phyloP scores from a whole-genome alignment of 2,888 invertebrate genomes.

The Trichopria drosophilae region DNA sequence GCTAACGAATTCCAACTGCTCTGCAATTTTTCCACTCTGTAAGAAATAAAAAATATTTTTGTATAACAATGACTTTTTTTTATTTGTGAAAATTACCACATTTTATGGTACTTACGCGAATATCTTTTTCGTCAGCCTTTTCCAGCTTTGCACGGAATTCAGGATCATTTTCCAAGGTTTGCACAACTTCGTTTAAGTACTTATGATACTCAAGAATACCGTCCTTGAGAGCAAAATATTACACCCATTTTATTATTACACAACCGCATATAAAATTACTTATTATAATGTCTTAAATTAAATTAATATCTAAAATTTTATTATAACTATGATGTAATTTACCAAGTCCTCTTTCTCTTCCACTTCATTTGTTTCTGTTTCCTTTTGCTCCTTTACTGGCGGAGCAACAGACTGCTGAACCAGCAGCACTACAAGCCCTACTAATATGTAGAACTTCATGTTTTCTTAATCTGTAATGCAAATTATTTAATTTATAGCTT shows the following conservation, averaged over 20 bases:
- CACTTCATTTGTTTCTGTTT: slow-evolving; percentile 44
- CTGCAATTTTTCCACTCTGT: slow-evolving; percentile 88
- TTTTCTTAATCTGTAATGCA: too few species aligned
- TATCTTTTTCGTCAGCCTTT: slow-evolving; percentile 80
- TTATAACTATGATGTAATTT: slow-evolving; percentile 13
- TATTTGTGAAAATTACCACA: slow-evolving; percentile 17
- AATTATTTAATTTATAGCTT: too few species aligned
- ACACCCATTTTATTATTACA: neutral
- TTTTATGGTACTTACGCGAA: slow-evolving; percentile 68
- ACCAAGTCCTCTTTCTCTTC: slow-evolving; percentile 38
- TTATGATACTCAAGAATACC: slow-evolving; percentile 76
- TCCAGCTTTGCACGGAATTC: slow-evolving; percentile 80
- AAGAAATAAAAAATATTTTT: slow-evolving; percentile 35
- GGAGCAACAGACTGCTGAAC: slow-evolving; percentile 58
- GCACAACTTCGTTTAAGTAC: slow-evolving; percentile 88
- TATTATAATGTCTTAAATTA: slow-evolving; percentile 10
- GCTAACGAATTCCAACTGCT: slow-evolving; percentile 85
- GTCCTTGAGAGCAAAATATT: slow-evolving; percentile 27
- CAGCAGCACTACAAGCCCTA: slow-evolving; percentile 27
- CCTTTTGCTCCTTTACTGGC: slow-evolving; percentile 57
- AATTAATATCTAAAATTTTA: neutral
- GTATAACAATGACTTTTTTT: slow-evolving; percentile 4
- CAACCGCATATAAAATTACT: too few species aligned
- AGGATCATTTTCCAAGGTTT: slow-evolving; percentile 85
- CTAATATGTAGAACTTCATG: slow-evolving; percentile 34